phyloP scores from a whole-genome alignment of 92 coral and sea anemone species.

The Galaxea fascicularis region DNA sequence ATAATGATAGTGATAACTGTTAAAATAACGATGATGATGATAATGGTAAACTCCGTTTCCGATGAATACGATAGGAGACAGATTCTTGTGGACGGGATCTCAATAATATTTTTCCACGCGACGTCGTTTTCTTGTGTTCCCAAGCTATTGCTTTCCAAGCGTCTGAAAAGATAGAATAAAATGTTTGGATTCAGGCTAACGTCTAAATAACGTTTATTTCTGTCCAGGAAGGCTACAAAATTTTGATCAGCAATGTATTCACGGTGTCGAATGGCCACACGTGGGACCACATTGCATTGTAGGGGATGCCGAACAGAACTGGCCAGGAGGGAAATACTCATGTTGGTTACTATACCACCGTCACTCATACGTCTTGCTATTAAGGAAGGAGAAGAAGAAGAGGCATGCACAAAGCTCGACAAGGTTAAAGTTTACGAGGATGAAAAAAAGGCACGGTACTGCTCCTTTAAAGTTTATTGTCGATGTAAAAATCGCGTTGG shows the following conservation, averaged over 20 bases:
- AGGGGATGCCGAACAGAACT: constrained; percentile 51
- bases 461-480: constrained; percentile 71
- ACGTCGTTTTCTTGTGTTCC: too few species aligned
- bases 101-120: too few species aligned
- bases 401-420: constrained; percentile 42
- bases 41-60: too few species aligned
- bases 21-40: too few species aligned
- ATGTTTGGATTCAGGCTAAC: too few species aligned
- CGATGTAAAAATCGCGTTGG: constrained; percentile 72
- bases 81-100: too few species aligned
- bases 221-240: neutral
- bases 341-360: constrained; percentile 76
- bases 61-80: too few species aligned
- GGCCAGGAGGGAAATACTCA: constrained; percentile 62
- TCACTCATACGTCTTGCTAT: constrained; percentile 72
- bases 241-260: neutral
- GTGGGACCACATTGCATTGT: constrained; percentile 52
- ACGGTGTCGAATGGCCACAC: neutral
- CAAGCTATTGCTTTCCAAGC: too few species aligned
- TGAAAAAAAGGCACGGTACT: constrained; percentile 57
- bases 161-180: too few species aligned
- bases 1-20: too few species aligned
- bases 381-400: constrained; percentile 51
- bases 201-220: neutral
- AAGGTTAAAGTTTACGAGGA: constrained; percentile 47